A percentile compares a stretch with the other conserved stretches of the same genome.
These are phyloP conservation scores for Agonopterix alstromeriana DNA, from an alignment of 2,888 invertebrate species.

Conservation along the genomic window DNA sequence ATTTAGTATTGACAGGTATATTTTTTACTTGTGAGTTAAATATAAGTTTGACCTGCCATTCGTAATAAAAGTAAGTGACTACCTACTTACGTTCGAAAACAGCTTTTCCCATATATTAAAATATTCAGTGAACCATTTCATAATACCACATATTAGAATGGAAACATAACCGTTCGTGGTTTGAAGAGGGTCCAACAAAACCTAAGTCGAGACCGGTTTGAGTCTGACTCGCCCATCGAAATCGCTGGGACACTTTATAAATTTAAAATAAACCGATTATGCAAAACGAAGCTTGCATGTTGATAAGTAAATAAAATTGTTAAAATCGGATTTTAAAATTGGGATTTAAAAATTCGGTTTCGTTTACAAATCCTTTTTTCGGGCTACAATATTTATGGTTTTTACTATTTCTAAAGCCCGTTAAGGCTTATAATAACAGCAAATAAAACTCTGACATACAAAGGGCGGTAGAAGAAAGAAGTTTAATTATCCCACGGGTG, in stretches of 20 bases:
- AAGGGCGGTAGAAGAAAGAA: conserved; percentile 31
- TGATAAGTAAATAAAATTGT: conserved; percentile 7
- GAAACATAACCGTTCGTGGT: conserved; percentile 16
- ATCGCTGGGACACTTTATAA: conserved; percentile 41
- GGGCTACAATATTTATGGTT: not conserved
- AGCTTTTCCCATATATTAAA: not conserved
- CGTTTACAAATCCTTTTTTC: no score
- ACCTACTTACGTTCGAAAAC: no score
- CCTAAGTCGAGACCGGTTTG: conserved; percentile 38
- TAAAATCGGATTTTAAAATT: not conserved
- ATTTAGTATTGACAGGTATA: no score
- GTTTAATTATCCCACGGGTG: conserved; percentile 52
- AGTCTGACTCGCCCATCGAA: conserved; percentile 22
- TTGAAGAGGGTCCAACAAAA: conserved; percentile 24
- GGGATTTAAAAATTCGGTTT: no score
- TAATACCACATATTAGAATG: conserved; percentile 20
- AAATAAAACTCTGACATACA: conserved; percentile 13
- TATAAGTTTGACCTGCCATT: no score
- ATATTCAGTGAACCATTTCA: conserved; percentile 5
- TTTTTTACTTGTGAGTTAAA: no score
- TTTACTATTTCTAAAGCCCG: not conserved
- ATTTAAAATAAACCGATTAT: conserved; percentile 55
- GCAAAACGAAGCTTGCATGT: conserved; percentile 39
- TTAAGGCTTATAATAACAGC: not conserved
- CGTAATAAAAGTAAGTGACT: no score